Conservation (phyloP, 2,113 vertebrate genomes). For the Galeopterus variegatus region DNA sequence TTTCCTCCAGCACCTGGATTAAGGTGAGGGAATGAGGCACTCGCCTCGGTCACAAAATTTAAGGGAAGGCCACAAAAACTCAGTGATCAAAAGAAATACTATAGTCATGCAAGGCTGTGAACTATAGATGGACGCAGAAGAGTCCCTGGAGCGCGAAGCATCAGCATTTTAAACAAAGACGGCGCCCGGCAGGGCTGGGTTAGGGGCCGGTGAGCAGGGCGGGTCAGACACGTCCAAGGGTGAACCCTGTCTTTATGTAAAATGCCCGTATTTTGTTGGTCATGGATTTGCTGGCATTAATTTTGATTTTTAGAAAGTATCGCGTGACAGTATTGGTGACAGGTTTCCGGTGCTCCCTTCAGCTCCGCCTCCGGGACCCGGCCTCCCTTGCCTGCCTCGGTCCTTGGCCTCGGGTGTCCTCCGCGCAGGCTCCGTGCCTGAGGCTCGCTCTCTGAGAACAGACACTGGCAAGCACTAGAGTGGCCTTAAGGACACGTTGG, state of each 20-base stretch:
- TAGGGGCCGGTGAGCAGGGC: rapidly evolving
- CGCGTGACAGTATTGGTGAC: background rate
- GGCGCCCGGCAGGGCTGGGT: rapidly evolving
- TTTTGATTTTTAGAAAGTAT: background rate
- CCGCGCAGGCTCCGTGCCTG: background rate
- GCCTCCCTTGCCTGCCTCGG: rapidly evolving
- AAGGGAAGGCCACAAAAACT: too few relatives aligned
- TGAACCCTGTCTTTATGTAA: background rate
- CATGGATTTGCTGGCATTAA: background rate
- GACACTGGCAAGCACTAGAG: background rate
- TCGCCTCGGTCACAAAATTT: too few relatives aligned
- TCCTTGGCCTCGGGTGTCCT: background rate
- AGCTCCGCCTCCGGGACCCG: background rate
- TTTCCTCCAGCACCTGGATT: too few relatives aligned
- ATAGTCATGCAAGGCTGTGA: too few relatives aligned
- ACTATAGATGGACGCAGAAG: too few relatives aligned
- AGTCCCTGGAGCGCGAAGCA: too few relatives aligned
- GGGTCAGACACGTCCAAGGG: too few relatives aligned
- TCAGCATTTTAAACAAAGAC: background rate
- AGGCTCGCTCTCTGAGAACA: background rate
- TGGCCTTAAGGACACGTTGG: constrained; percentile 44
- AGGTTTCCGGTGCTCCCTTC: background rate
- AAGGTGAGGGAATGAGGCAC: too few relatives aligned
- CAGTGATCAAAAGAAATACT: too few relatives aligned
- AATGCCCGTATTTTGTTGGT: background rate